These are phyloP conservation scores for Eublepharis macularius DNA, from an alignment of 2,113 vertebrate genomes.

Conservation along the genomic window DNA sequence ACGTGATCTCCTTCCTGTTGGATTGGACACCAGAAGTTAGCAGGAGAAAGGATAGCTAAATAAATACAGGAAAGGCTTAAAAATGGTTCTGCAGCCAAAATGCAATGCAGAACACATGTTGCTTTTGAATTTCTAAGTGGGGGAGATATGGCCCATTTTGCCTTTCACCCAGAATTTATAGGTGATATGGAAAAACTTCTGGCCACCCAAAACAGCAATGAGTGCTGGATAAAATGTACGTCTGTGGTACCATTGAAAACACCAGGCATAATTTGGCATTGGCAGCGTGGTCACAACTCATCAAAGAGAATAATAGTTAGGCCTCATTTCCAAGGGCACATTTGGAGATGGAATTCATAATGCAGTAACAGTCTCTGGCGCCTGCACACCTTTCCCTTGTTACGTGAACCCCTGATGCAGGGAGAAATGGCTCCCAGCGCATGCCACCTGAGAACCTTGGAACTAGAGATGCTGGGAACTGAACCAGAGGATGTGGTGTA, in stretches of 20 bases:
- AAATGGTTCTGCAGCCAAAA: too few species aligned
- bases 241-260: background rate
- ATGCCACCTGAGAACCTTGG: too few species aligned
- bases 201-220: background rate
- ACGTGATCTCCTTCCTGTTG: background rate
- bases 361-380: too few species aligned
- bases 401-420: too few species aligned
- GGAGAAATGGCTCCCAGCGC: too few species aligned
- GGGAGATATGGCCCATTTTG: background rate
- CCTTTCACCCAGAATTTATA: background rate
- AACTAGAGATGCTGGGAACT: too few species aligned
- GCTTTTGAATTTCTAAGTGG: background rate
- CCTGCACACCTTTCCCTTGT: too few species aligned
- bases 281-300: background rate
- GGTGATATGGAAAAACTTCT: background rate
- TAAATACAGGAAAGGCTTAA: too few species aligned
- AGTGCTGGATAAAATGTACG: background rate
- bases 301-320: background rate
- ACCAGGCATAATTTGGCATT: background rate
- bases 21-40: background rate
- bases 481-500: too few species aligned
- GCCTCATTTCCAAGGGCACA: too few species aligned
- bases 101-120: background rate
- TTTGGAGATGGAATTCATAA: too few species aligned
- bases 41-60: background rate